phyloP scores from a whole-genome alignment of 1,140 invertebrate species.

The Lordiphosa collinella region DNA sequence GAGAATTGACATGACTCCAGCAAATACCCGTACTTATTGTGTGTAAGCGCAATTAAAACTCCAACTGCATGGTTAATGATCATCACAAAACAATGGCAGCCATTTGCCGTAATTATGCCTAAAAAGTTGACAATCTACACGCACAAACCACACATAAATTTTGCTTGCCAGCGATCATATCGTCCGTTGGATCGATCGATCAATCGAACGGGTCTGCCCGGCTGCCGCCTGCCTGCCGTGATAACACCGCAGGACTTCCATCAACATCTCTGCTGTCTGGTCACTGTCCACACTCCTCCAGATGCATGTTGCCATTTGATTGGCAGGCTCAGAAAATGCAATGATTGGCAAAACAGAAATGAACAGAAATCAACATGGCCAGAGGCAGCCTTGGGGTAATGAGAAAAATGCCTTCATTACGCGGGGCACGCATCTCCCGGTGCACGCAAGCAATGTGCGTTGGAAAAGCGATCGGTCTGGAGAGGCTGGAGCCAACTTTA shows the following conservation, averaged over 20 bases:
- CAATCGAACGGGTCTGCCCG: constrained; percentile 2
- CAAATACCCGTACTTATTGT: constrained; percentile 13
- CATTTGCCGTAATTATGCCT: constrained; percentile 52
- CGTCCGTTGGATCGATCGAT: constrained; percentile 49
- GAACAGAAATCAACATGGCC: constrained; percentile 71
- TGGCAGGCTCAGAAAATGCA: constrained; percentile 42
- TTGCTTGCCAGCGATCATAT: constrained; percentile 55
- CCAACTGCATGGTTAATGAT: constrained; percentile 64
- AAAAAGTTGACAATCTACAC: constrained; percentile 71
- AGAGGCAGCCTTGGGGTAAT: constrained; percentile 43
- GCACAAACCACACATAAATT: constrained; percentile 64
- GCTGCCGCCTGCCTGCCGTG: constrained; percentile 41
- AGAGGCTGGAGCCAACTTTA: constrained; percentile 33
- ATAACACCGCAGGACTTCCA: constrained; percentile 62
- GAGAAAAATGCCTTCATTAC: constrained; percentile 76
- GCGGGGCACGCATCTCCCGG: constrained; percentile 52
- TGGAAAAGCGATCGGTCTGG: background rate
- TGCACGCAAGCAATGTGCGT: constrained; percentile 37
- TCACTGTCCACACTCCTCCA: constrained; percentile 64
- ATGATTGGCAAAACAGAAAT: constrained; percentile 36
- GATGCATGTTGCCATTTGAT: constrained; percentile 57
- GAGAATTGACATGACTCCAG: constrained; percentile 39
- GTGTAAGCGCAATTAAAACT: constrained; percentile 67
- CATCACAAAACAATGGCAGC: constrained; percentile 20
- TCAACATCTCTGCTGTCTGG: constrained; percentile 47